These are phyloP conservation scores for Antigone vipio DNA, from an alignment of 2,113 vertebrate genomes.

Conservation along the genomic window DNA sequence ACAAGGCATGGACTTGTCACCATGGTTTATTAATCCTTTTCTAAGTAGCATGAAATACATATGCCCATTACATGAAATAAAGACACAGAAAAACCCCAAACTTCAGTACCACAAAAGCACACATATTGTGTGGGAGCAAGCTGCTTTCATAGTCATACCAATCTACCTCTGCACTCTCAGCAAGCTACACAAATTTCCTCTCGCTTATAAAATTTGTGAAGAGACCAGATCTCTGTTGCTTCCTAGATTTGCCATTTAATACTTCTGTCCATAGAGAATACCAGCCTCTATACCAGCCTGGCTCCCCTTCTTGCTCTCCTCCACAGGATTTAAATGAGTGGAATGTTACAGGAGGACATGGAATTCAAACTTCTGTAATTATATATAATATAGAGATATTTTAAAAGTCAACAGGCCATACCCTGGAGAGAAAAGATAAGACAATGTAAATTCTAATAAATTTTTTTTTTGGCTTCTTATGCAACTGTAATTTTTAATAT, in stretches of 20 bases:
- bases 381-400: not conserved
- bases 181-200: not conserved
- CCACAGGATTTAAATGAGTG: not conserved
- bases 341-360: not conserved
- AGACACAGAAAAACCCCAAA: not conserved
- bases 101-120: not conserved
- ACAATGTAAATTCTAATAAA: not conserved
- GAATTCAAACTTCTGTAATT: not conserved
- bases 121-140: not conserved
- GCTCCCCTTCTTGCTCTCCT: not conserved
- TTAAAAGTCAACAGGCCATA: not conserved
- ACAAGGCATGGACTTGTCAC: not conserved
- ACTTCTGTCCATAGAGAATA: not conserved
- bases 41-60: not conserved
- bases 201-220: not conserved
- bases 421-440: not conserved
- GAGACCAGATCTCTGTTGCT: not conserved
- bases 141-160: not conserved
- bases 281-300: not conserved
- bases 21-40: not conserved
- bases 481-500: not conserved
- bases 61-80: not conserved
- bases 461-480: not conserved
- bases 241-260: not conserved
- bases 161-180: not conserved